Percentiles rank a stretch among this genome's conserved stretches.
Evolutionary conservation across 2,888 invertebrate species (phyloP).

Genomic region (Scelioninae gen. 2): DNA sequence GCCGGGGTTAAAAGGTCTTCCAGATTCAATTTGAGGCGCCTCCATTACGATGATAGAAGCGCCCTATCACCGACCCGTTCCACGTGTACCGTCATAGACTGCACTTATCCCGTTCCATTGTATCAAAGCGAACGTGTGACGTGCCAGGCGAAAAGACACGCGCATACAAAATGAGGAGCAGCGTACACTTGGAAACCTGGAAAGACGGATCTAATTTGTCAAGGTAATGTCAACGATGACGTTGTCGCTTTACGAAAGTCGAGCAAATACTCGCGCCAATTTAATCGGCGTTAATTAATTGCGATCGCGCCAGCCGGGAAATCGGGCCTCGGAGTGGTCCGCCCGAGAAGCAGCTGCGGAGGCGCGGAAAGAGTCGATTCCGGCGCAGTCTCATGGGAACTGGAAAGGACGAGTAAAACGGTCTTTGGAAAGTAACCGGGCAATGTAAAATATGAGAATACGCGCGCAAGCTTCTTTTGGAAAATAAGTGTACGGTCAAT

Average conservation of each 20-base stretch:
- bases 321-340: neutral
- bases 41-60: constrained; percentile 57
- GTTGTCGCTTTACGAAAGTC: constrained; percentile 33
- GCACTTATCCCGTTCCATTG: constrained; percentile 58
- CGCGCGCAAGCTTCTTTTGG: constrained; percentile 43
- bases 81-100: constrained; percentile 40
- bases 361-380: no score
- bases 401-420: constrained; percentile 16
- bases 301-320: neutral
- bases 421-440: constrained; percentile 19
- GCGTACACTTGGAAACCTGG: constrained; percentile 41
- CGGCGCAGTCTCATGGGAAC: no score
- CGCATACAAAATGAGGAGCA: constrained; percentile 31
- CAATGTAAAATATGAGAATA: constrained; percentile 25
- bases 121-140: constrained; percentile 53
- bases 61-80: constrained; percentile 44
- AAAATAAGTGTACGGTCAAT: constrained; percentile 54
- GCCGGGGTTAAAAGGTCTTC: constrained; percentile 57
- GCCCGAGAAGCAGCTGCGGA: no score
- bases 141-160: constrained; percentile 50
- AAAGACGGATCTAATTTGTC: constrained; percentile 56
- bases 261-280: constrained; percentile 12
- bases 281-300: constrained; percentile 14
- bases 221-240: constrained; percentile 37
- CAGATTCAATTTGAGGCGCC: constrained; percentile 58